Evolutionary conservation across 53 echinoderm and acorn worm species (phyloP), one percentile per base, ranked within the genome.

Genomic region (Echinarachnius parma): DNA sequence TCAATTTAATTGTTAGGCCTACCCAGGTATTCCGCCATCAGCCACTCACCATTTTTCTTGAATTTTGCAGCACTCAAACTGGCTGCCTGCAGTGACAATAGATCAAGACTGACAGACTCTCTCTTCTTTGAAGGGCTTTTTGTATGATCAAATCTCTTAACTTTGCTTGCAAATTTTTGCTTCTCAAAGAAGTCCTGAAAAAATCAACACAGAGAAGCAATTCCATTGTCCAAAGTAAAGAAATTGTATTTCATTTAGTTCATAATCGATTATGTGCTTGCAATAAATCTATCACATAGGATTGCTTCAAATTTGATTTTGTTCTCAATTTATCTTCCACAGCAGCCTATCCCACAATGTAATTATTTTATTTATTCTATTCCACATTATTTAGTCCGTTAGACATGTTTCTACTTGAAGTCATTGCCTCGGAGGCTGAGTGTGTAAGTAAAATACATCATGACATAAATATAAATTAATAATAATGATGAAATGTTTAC

Each of bases 131-230:
- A 57, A 27, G 77, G 77, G 9, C 58, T 67, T 3, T 16, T 14
- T 42, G 44, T 26, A 27, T 48, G 36, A 23, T 64, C 63, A 9
- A 83, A 25, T 60, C 74, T 74, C 16, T 35, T 70, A 50, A 87
- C 72, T 68, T 64, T 91, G 37, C 64, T 83, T 48, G 69, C 44
- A 71, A 70, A 91, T 42, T 77, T 87, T 59, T 83, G 77, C 77
- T 83, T 91, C 71, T 91, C 91, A 87, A 91, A 91, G 48, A 80
- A 91, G 28, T 91, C 91, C 91, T 91, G 79, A 24, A 10, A 33
- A 64, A 28, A 44, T 29, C 9, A 14, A 22, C 14, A 60, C 24
- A 1, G 3, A 15, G 21, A 53, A 59, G 7, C 7, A 39, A 39
- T 9, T 9, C 7, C 7, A 39, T 9, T 39, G 39, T 9, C 7